Evolutionary conservation across 2,888 invertebrate genomes (phyloP).

Genomic region (Rhagonycha lutea): DNA sequence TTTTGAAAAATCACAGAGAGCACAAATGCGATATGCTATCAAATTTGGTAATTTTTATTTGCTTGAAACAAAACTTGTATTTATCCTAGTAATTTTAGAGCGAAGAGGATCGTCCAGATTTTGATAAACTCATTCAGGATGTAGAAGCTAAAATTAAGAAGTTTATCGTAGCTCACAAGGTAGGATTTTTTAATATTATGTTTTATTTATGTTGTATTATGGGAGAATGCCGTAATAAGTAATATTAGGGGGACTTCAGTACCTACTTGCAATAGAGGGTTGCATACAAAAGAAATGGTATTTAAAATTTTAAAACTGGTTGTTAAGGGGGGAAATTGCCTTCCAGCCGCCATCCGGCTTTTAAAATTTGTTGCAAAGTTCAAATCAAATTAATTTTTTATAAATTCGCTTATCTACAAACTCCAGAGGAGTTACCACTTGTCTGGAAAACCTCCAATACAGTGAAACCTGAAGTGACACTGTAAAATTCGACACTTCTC

Average conservation of each 20-base stretch:
- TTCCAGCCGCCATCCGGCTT: too few species aligned
- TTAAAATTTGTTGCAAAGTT: too few species aligned
- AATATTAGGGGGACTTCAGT: not conserved
- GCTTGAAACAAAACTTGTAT: not conserved
- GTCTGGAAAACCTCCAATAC: too few species aligned
- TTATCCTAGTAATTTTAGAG: slow-evolving; percentile 42
- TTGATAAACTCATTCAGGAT: slow-evolving; percentile 36
- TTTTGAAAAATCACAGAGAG: slow-evolving; percentile 48
- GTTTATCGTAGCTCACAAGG: slow-evolving; percentile 49
- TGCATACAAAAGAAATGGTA: too few species aligned
- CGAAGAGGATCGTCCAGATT: slow-evolving; percentile 36
- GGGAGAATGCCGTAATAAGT: not conserved
- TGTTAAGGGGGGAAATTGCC: too few species aligned
- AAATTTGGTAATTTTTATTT: slow-evolving; percentile 47
- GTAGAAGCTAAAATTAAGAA: slow-evolving; percentile 43
- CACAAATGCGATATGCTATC: slow-evolving; percentile 45
- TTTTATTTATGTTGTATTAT: not conserved
- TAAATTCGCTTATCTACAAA: too few species aligned
- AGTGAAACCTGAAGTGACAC: too few species aligned
- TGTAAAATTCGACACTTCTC: too few species aligned
- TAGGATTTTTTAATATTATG: slow-evolving; percentile 30
- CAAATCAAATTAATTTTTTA: too few species aligned
- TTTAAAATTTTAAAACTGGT: too few species aligned
- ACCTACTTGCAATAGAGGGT: too few species aligned
- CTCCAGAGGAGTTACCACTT: too few species aligned